Evolutionary conservation across 2,797 vertebrate genomes (phyloP), one percentile per base, ranked within the genome.

Genomic region (Sphaeramia orbicularis): DNA sequence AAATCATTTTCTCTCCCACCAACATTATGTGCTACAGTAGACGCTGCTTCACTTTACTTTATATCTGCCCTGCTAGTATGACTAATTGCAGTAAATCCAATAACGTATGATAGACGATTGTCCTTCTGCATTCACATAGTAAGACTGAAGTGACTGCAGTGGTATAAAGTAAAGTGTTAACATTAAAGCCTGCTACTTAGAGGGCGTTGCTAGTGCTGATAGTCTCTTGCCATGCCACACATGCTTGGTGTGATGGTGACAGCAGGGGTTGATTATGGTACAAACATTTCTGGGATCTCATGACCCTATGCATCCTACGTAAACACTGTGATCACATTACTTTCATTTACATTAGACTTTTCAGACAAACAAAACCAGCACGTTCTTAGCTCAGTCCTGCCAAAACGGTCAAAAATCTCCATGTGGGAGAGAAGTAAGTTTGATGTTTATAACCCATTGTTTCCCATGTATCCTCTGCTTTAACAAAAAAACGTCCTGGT

Each of bases 1-100:
- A 7, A 16, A 68, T 48, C 75, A 60, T 74, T 53, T 60, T 73
- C 57, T 83, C 65, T 70, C 74, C 75, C 60, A 51, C 70, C 65
- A 49, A 63, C 85, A 62, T 75, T 70, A 70, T 54, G 37, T 48
- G 18, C 86, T 53, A 19, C 68, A 27, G 57, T 81, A 80, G 67
- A 81, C 51, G 76, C 81, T 76, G 65, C 74, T 71, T 68, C 79
- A 72, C 84, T 90, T 88, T 81, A 86, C 89, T 88, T 89, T 85
- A 86, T 77, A 77, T 51, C 71, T 35, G 42, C 10, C 16, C 51
- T 45, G n/a, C 41, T n/a, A n/a, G 21, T 24, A 24, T 24, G 21
- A 24, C 21, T 24, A 24, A 24, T 24, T 24, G 2, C 21, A 24
- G 21, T 24, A 24, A 24, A 24, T 24, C 21, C 21, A 24, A 24